Conservation (phyloP, 2,888 invertebrate species). For the Petrolisthes cinctipes region DNA sequence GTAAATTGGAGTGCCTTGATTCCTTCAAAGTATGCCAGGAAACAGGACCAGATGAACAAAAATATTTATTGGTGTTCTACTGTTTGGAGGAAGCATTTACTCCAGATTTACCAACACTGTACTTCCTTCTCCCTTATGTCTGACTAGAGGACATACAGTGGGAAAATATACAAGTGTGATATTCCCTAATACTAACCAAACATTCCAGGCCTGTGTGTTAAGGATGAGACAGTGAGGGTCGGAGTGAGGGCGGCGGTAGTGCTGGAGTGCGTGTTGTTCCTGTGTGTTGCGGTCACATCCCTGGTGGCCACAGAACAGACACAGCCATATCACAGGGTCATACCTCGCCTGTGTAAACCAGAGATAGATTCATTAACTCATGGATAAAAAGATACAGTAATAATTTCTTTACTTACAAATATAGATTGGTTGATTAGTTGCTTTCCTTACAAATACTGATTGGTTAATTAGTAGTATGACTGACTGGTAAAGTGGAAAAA, state of each 20-base stretch:
- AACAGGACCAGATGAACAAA: no score
- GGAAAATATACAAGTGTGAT: background rate
- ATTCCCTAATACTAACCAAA: conserved; percentile 55
- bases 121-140: no score
- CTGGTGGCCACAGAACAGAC: conserved; percentile 84
- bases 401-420: background rate
- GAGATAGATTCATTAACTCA: background rate
- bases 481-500: no score
- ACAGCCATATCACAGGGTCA: conserved; percentile 76
- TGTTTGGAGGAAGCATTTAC: no score
- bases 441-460: no score
- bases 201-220: conserved; percentile 62
- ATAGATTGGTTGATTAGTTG: no score
- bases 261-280: conserved; percentile 82
- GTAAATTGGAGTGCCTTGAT: no score
- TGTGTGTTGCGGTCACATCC: conserved; percentile 73
- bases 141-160: no score
- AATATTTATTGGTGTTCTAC: no score
- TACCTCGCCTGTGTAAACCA: conserved; percentile 24
- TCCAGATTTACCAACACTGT: no score
- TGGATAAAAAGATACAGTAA: background rate
- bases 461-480: no score
- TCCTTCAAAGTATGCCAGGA: no score
- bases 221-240: conserved; percentile 62
- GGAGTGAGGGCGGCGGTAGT: conserved; percentile 79